Percentiles rank a stretch among this genome's conserved stretches.
Conservation (phyloP, 92 coral and sea anemone species). For the Parazoanthus darwini region DNA sequence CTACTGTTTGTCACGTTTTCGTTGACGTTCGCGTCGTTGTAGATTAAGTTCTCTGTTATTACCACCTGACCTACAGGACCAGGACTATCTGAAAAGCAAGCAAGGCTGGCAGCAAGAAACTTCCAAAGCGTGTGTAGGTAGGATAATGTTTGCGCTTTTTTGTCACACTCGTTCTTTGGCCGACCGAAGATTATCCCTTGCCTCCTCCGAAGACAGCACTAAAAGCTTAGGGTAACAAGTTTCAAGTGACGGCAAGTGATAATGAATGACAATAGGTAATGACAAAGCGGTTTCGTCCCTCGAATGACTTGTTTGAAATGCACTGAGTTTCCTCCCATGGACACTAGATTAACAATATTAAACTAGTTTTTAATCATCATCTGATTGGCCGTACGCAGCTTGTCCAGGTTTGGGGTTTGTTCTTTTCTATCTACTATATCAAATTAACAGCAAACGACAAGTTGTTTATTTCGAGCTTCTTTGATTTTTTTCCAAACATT, state of each 20-base stretch:
- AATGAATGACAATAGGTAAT: too few species aligned
- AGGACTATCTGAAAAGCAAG: constrained; percentile 59
- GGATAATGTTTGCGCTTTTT: neutral
- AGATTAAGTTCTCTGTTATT: neutral
- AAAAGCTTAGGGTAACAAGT: too few species aligned
- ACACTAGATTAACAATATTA: too few species aligned
- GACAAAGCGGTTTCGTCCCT: too few species aligned
- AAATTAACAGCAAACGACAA: neutral
- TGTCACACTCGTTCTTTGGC: neutral
- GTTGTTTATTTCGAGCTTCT: neutral
- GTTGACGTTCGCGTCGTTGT: neutral
- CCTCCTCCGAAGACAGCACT: too few species aligned
- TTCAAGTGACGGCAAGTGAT: too few species aligned
- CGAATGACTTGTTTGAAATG: too few species aligned
- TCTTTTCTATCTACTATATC: neutral
- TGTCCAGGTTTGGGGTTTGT: neutral
- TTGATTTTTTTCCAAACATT: neutral
- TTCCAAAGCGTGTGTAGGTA: constrained; percentile 66
- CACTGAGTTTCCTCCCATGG: too few species aligned
- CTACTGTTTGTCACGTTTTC: too few species aligned
- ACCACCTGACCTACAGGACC: constrained; percentile 52
- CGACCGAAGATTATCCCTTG: neutral
- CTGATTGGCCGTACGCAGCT: neutral
- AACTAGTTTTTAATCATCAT: neutral
- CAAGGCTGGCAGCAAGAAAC: constrained; percentile 70